A percentile compares a stretch with the other conserved stretches of the same genome.
These are phyloP conservation scores for Lithosia quadra DNA, from an alignment of 2,888 invertebrate species.

Conservation along the genomic window DNA sequence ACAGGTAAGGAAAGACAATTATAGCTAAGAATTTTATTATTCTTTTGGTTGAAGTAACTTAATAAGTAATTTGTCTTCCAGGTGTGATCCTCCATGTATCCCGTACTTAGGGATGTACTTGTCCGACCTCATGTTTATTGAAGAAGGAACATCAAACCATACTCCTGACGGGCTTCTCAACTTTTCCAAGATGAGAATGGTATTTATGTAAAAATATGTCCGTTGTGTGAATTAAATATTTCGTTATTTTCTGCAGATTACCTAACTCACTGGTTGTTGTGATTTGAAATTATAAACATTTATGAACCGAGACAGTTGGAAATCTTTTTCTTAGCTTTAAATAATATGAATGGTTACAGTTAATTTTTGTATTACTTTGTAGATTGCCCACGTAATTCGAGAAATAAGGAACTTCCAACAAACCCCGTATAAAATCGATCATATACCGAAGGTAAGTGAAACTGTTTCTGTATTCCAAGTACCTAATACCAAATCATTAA, in stretches of 20 bases:
- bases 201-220: constrained; percentile 61
- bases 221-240: too few relatives aligned
- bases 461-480: constrained; percentile 78
- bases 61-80: constrained; percentile 43
- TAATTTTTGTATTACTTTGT: constrained; percentile 58
- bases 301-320: too few relatives aligned
- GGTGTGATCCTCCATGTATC: constrained; percentile 96
- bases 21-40: not conserved
- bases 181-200: constrained; percentile 98
- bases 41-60: not conserved
- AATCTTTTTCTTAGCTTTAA: too few relatives aligned
- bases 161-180: constrained; percentile 95
- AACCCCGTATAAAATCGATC: constrained; percentile 96
- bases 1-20: constrained; percentile 77
- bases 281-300: too few relatives aligned
- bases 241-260: too few relatives aligned
- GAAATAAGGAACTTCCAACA: constrained; percentile 97
- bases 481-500: too few relatives aligned
- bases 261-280: too few relatives aligned
- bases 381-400: constrained; percentile 97
- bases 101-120: constrained; percentile 96
- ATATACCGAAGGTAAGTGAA: constrained; percentile 90
- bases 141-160: constrained; percentile 96
- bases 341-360: not conserved
- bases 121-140: constrained; percentile 96